These are phyloP conservation scores for Felis catus DNA, from an alignment of 2,113 vertebrate species.

Conservation along the genomic window DNA sequence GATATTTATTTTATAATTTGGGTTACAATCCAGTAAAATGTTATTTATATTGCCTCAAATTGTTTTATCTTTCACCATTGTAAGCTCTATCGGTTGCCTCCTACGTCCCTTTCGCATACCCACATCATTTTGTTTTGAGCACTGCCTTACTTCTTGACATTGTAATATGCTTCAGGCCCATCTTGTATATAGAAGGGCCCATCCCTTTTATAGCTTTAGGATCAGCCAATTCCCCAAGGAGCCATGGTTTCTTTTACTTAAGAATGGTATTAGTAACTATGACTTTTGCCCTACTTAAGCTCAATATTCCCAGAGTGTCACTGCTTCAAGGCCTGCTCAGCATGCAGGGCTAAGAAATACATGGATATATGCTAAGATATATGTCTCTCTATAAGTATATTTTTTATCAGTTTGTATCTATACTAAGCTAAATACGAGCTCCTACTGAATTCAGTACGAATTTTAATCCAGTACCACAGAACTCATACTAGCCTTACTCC, in stretches of 20 bases:
- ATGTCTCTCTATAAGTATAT: neutral
- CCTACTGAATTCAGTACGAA: neutral
- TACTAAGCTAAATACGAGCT: neutral
- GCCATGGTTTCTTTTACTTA: neutral
- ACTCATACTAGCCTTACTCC: neutral
- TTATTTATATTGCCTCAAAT: neutral
- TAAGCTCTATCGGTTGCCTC: neutral
- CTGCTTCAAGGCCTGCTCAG: neutral
- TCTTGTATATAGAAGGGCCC: neutral
- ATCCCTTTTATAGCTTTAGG: neutral
- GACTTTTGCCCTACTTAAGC: neutral
- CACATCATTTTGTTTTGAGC: neutral
- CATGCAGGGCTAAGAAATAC: neutral
- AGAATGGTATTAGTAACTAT: neutral
- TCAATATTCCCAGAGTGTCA: neutral
- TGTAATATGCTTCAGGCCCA: too few species aligned
- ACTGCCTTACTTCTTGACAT: neutral
- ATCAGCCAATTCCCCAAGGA: neutral
- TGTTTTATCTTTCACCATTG: neutral
- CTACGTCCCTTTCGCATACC: neutral
- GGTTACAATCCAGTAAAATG: neutral
- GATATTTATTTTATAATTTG: neutral
- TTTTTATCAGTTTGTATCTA: neutral
- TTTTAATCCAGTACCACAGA: neutral
- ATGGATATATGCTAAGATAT: neutral